Percentiles rank a stretch among this genome's conserved stretches.
These are phyloP conservation scores for Charanyca ferruginea DNA, from an alignment of 2,888 invertebrate genomes.

Conservation along the genomic window DNA sequence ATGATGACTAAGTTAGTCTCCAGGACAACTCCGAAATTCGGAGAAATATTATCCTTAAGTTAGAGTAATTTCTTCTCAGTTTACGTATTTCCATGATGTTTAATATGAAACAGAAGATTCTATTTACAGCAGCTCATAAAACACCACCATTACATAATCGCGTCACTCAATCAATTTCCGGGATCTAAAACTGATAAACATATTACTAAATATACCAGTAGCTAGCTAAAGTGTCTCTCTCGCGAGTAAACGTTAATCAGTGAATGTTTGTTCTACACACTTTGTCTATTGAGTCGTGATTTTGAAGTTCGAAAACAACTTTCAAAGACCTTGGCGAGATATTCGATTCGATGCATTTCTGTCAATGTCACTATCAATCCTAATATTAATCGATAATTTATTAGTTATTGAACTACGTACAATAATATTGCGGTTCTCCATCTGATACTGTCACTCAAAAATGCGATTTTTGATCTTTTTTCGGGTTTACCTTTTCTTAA, in stretches of 20 bases:
- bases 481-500: too few relatives aligned
- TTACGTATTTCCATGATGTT: too few relatives aligned
- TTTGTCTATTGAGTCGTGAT: slow-evolving; percentile 15
- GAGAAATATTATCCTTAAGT: too few relatives aligned
- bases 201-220: background rate
- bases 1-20: too few relatives aligned
- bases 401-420: background rate
- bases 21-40: too few relatives aligned
- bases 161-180: background rate
- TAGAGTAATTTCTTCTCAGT: too few relatives aligned
- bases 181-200: background rate
- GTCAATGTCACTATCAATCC: slow-evolving; percentile 28
- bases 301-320: slow-evolving; percentile 58
- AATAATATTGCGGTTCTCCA: background rate
- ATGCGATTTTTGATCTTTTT: too few relatives aligned
- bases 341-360: slow-evolving; percentile 19
- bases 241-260: background rate
- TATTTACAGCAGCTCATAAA: too few relatives aligned
- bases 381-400: background rate
- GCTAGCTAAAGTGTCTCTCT: background rate
- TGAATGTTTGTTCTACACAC: slow-evolving; percentile 6
- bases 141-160: background rate
- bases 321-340: slow-evolving; percentile 49
- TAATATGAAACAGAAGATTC: background rate
- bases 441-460: background rate